Percentiles rank a stretch among this genome's conserved stretches.
phyloP scores from a whole-genome alignment of 2,888 invertebrate genomes.

The Agrypnus murinus region DNA sequence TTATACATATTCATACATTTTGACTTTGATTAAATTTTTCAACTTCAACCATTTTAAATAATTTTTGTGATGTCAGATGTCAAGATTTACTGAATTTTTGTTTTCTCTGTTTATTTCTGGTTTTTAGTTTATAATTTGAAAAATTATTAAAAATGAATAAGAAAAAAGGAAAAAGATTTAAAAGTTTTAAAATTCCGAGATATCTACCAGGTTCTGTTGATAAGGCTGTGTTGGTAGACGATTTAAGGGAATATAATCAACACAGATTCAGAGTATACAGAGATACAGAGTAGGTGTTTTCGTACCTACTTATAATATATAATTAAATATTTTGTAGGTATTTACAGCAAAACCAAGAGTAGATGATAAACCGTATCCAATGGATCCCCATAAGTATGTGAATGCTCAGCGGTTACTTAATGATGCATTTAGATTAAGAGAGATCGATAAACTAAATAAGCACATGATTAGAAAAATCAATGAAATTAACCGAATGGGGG shows the following conservation, averaged over 20 bases:
- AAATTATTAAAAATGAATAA: slow-evolving; percentile 25
- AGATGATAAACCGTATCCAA: slow-evolving; percentile 74
- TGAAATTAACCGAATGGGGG: slow-evolving; percentile 75
- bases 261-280: slow-evolving; percentile 61
- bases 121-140: neutral
- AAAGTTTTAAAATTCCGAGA: slow-evolving; percentile 58
- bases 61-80: neutral
- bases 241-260: slow-evolving; percentile 61
- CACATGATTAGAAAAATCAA: slow-evolving; percentile 76
- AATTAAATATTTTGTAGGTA: slow-evolving; percentile 52
- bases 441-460: slow-evolving; percentile 75
- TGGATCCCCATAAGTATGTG: slow-evolving; percentile 74
- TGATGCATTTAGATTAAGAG: slow-evolving; percentile 68
- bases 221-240: slow-evolving; percentile 47
- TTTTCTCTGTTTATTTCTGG: neutral
- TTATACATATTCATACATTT: no score
- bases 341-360: slow-evolving; percentile 64
- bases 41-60: neutral
- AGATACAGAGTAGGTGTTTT: slow-evolving; percentile 57
- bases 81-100: neutral
- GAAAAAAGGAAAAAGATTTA: slow-evolving; percentile 57
- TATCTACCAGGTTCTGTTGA: slow-evolving; percentile 63
- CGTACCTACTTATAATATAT: no score
- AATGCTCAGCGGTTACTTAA: slow-evolving; percentile 68
- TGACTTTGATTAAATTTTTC: no score